Percentiles rank a stretch among this genome's conserved stretches.
Conservation (phyloP, 2,113 vertebrate species). For the Neotragus moschatus region DNA sequence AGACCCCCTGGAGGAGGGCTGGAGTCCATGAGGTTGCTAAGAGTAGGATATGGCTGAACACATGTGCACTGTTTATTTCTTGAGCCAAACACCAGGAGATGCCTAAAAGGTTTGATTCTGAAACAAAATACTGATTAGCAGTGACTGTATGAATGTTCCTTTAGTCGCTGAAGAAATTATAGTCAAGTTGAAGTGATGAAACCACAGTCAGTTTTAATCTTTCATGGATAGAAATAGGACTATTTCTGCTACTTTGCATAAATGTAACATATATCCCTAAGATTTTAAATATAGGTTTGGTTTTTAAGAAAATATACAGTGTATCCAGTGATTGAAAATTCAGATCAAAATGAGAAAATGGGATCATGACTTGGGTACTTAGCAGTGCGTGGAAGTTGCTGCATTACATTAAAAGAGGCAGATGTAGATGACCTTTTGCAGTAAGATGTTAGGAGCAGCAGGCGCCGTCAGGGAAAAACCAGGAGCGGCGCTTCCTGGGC, state of each 20-base stretch:
- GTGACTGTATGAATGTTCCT: neutral
- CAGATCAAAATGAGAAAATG: neutral
- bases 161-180: neutral
- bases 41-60: neutral
- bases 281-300: neutral
- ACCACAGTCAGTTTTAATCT: neutral
- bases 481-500: neutral
- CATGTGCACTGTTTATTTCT: neutral
- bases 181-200: neutral
- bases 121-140: neutral
- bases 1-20: neutral
- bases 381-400: neutral
- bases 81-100: neutral
- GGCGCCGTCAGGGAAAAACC: neutral
- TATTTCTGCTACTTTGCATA: neutral
- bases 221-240: neutral
- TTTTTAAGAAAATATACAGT: neutral
- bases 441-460: neutral
- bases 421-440: neutral
- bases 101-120: neutral
- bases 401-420: neutral
- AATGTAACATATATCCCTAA: neutral
- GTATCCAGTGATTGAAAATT: neutral
- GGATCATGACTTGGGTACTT: neutral
- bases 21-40: neutral